Evolutionary conservation across 2,888 invertebrate species (phyloP).

Genomic region (Galerucella nymphaeae): DNA sequence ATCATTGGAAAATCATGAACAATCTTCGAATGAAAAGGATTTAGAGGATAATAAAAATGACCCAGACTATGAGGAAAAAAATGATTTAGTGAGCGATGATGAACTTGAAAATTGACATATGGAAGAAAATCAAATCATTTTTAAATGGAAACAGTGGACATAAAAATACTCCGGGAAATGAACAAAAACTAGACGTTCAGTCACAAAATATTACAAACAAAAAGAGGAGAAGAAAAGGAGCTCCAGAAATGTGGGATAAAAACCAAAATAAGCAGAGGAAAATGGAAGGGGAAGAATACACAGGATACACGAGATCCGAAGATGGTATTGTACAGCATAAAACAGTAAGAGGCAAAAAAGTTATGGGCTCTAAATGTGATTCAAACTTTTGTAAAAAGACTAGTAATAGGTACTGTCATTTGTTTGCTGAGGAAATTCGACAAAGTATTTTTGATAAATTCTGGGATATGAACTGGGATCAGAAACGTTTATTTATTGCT

Average conservation of each 20-base stretch:
- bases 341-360: constrained; percentile 30
- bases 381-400: constrained; percentile 36
- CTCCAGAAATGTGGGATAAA: constrained; percentile 33
- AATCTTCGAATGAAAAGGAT: no score
- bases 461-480: constrained; percentile 31
- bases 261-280: constrained; percentile 40
- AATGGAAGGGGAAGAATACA: constrained; percentile 41
- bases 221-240: constrained; percentile 21
- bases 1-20: no score
- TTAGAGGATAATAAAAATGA: no score
- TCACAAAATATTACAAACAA: constrained; percentile 12
- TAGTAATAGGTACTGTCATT: constrained; percentile 17
- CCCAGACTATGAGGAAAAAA: no score
- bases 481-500: constrained; percentile 18
- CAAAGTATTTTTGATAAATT: constrained; percentile 27
- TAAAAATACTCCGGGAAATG: no score
- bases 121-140: no score
- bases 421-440: constrained; percentile 28
- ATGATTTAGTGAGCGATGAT: no score
- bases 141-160: no score
- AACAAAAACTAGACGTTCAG: no score
- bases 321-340: constrained; percentile 35
- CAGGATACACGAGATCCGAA: constrained; percentile 40
- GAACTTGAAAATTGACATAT: no score
- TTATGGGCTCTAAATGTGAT: constrained; percentile 30